phyloP scores from a whole-genome alignment of 2,797 vertebrate genomes.

The Xenentodon cancila region DNA sequence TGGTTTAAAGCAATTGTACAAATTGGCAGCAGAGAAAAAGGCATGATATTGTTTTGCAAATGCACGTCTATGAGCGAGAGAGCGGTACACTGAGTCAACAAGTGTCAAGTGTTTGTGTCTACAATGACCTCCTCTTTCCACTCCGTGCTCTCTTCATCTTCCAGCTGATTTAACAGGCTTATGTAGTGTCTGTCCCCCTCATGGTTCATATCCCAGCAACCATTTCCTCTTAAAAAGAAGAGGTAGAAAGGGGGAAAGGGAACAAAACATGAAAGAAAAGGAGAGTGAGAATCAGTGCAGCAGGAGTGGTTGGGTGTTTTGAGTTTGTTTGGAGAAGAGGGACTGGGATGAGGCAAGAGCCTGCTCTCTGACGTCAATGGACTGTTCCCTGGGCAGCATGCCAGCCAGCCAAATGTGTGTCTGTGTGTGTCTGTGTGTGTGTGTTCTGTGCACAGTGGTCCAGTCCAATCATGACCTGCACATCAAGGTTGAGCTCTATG shows the following conservation, averaged over 20 bases:
- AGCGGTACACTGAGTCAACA: conserved; percentile 34
- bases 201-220: conserved; percentile 58
- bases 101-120: conserved; percentile 51
- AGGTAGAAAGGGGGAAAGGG: conserved; percentile 24
- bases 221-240: conserved; percentile 56
- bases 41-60: conserved; percentile 11
- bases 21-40: conserved; percentile 21
- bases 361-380: conserved; percentile 86
- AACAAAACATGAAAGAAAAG: conserved; percentile 49
- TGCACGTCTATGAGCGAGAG: conserved; percentile 8
- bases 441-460: conserved; percentile 46
- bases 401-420: conserved; percentile 63
- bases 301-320: conserved; percentile 68
- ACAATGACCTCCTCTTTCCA: conserved; percentile 16
- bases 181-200: conserved; percentile 34
- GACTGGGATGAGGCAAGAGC: conserved; percentile 84
- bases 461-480: conserved; percentile 68
- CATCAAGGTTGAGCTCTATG: conserved; percentile 72
- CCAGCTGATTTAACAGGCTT: conserved; percentile 48
- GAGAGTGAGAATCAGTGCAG: conserved; percentile 42
- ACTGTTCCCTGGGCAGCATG: conserved; percentile 83
- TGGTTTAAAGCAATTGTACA: conserved; percentile 16
- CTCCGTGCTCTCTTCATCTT: conserved; percentile 16
- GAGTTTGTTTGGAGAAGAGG: conserved; percentile 86
- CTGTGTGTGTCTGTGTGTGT: conserved; percentile 39